These are phyloP conservation scores for Pollimyrus isidori DNA, from an alignment of 2,113 vertebrate species.

Conservation along the genomic window DNA sequence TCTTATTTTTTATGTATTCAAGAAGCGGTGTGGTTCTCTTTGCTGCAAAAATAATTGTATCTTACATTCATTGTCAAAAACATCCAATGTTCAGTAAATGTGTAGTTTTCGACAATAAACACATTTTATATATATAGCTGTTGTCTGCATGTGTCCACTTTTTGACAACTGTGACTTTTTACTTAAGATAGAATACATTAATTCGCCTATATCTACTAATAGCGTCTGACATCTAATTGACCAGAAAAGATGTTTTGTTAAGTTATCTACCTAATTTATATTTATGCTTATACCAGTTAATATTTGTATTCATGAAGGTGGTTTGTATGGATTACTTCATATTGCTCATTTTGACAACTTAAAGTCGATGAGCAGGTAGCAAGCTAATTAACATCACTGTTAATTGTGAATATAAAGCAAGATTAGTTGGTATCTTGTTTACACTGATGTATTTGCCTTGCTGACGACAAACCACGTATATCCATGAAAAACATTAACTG, in stretches of 20 bases:
- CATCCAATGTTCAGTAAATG: neutral
- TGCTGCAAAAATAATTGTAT: conserved; percentile 66
- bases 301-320: neutral
- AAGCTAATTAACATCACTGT: neutral
- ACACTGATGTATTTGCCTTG: neutral
- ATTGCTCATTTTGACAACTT: neutral
- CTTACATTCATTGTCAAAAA: neutral
- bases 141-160: neutral
- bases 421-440: neutral
- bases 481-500: neutral
- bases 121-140: neutral
- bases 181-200: neutral
- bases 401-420: neutral
- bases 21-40: conserved; percentile 93
- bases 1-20: conserved; percentile 98
- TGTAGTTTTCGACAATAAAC: neutral
- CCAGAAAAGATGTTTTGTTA: neutral
- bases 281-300: neutral
- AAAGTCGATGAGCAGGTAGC: neutral
- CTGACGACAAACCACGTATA: neutral
- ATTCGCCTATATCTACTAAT: neutral
- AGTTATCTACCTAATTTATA: neutral
- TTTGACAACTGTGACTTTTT: neutral
- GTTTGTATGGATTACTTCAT: neutral
- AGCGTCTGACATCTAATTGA: neutral